phyloP scores from a whole-genome alignment of 2,113 vertebrate species.

The Aspiorhynchus laticeps region DNA sequence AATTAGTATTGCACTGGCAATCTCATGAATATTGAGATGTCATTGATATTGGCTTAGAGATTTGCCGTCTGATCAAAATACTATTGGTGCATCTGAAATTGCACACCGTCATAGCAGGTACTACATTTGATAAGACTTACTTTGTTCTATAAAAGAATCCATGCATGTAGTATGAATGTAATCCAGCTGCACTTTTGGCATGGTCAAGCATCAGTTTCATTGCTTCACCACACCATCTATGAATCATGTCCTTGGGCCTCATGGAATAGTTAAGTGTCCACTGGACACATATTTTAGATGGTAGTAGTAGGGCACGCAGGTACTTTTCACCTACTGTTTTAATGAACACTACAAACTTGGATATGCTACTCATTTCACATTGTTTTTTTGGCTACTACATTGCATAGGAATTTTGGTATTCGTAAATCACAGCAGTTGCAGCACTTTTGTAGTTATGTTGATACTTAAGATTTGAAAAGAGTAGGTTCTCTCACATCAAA shows the following conservation, averaged over 20 bases:
- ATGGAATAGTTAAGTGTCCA: not conserved
- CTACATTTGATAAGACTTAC: not conserved
- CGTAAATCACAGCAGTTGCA: not conserved
- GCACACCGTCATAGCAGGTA: not conserved
- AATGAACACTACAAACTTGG: not conserved
- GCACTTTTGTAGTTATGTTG: not conserved
- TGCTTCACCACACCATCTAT: not conserved
- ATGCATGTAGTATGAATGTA: not conserved
- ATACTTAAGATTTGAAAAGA: not conserved
- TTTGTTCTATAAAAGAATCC: not conserved
- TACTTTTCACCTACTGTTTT: not conserved
- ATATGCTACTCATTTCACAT: not conserved
- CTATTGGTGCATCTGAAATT: not conserved
- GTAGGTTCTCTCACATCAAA: not conserved
- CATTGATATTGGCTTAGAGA: not conserved
- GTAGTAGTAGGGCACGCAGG: not conserved
- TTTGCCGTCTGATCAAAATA: not conserved
- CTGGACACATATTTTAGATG: not conserved
- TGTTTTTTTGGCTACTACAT: not conserved
- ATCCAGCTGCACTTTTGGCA: not conserved
- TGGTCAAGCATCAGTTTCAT: not conserved
- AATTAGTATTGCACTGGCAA: not conserved
- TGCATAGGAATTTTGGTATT: not conserved
- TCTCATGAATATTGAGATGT: not conserved
- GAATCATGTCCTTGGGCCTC: not conserved